These are phyloP conservation scores for Macquaria australasica DNA, from an alignment of 2,113 vertebrate genomes.

Conservation along the genomic window DNA sequence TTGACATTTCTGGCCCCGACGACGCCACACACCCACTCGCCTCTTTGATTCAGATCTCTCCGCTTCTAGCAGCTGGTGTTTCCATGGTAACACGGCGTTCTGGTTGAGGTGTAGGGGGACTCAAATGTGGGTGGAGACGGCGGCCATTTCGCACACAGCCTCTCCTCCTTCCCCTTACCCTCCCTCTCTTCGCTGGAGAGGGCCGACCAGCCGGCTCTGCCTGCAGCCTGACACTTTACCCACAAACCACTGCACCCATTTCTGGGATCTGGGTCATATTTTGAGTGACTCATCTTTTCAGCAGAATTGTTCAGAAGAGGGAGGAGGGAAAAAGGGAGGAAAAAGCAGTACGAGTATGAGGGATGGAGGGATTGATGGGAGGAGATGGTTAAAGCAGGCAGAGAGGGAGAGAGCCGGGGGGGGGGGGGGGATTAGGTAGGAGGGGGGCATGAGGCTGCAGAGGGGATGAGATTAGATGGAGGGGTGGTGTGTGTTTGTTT, in stretches of 20 bases:
- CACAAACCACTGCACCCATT: constrained; percentile 68
- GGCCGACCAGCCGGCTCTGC: not conserved
- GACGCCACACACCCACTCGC: constrained; percentile 18
- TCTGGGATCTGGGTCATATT: constrained; percentile 75
- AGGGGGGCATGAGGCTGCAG: constrained; percentile 31
- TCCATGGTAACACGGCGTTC: constrained; percentile 65
- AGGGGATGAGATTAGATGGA: constrained; percentile 15
- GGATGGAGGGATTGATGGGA: constrained; percentile 16
- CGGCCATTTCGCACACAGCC: constrained; percentile 74
- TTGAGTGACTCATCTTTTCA: constrained; percentile 75
- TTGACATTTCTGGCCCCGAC: constrained; percentile 49
- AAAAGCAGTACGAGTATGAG: not conserved
- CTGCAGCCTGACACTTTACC: constrained; percentile 62
- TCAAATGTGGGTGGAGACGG: constrained; percentile 54
- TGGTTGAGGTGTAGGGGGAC: constrained; percentile 18
- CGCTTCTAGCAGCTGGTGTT: constrained; percentile 70
- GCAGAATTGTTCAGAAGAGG: constrained; percentile 19
- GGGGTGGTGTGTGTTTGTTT: constrained; percentile 70
- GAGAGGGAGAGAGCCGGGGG: not conserved
- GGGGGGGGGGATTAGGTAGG: not conserved
- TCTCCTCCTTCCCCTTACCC: constrained; percentile 28
- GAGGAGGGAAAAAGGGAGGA: not conserved
- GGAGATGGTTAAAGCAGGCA: constrained; percentile 20
- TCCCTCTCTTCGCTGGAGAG: not conserved
- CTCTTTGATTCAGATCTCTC: constrained; percentile 28